Percentiles rank a stretch among this genome's conserved stretches.
phyloP scores from a whole-genome alignment of 2,888 invertebrate species.

The Heliconius ethilla region DNA sequence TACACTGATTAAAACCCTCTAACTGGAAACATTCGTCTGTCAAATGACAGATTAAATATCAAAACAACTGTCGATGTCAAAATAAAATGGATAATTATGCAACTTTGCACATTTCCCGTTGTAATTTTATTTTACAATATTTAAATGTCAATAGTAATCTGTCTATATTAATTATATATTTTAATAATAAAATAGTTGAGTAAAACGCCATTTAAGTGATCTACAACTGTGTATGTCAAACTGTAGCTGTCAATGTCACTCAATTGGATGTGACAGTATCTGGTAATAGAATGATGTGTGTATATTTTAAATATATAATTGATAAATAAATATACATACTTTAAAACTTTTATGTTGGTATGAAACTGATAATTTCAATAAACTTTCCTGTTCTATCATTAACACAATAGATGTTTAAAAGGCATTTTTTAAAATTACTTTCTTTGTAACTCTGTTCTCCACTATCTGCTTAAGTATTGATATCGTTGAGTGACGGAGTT shows the following conservation, averaged over 20 bases:
- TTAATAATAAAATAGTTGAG: background rate
- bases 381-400: background rate
- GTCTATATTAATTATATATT: slow-evolving; percentile 4
- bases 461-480: too few relatives aligned
- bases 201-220: background rate
- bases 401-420: background rate
- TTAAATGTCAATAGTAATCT: background rate
- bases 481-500: background rate
- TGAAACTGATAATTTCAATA: background rate
- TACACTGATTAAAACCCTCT: slow-evolving; percentile 15
- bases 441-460: too few relatives aligned
- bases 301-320: slow-evolving; percentile 10
- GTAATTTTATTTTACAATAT: background rate
- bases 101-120: background rate
- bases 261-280: background rate
- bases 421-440: background rate
- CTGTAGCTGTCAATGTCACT: slow-evolving; percentile 15
- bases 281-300: slow-evolving; percentile 8
- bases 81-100: background rate
- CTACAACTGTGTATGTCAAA: background rate
- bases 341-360: background rate
- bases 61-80: slow-evolving; percentile 8
- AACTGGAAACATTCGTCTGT: slow-evolving; percentile 4
- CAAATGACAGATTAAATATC: background rate
- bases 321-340: background rate